Conservation (phyloP, 1,140 invertebrate species). For the Agrilus planipennis region DNA sequence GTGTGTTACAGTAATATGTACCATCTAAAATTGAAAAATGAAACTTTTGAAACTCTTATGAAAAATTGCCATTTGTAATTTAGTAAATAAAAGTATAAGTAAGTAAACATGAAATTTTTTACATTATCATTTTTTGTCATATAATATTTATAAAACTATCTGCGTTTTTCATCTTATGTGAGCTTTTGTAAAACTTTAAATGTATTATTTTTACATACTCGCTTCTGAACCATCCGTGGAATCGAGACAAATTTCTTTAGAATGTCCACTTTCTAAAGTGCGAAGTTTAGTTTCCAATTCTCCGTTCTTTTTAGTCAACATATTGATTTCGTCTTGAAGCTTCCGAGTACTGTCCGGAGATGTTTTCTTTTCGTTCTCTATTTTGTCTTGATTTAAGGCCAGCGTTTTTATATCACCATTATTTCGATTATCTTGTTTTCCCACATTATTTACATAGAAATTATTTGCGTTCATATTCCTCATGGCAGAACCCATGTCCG, state of each 20-base stretch:
- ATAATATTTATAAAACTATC: too few relatives aligned
- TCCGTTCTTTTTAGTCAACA: constrained; percentile 70
- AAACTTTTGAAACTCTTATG: too few relatives aligned
- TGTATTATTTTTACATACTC: constrained; percentile 12
- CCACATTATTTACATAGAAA: constrained; percentile 11
- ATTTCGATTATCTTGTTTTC: constrained; percentile 29
- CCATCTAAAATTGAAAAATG: too few relatives aligned
- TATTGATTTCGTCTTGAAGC: constrained; percentile 70
- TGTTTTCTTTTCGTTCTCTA: constrained; percentile 29
- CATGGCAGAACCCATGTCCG: constrained; percentile 45
- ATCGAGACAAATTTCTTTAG: constrained; percentile 28
- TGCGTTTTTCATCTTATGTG: too few relatives aligned
- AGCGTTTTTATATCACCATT: constrained; percentile 19
- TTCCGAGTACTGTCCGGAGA: constrained; percentile 46
- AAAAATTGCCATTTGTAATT: too few relatives aligned
- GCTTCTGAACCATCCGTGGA: constrained; percentile 24
- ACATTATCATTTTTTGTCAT: too few relatives aligned
- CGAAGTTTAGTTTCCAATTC: constrained; percentile 66
- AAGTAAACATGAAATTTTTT: too few relatives aligned
- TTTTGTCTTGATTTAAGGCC: constrained; percentile 21
- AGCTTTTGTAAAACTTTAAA: too few relatives aligned
- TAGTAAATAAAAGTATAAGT: too few relatives aligned
- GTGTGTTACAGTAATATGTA: too few relatives aligned
- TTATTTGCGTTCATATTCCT: constrained; percentile 18
- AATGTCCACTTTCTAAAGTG: constrained; percentile 41